phyloP scores from a whole-genome alignment of 1,140 invertebrate species.

The Plodia interpunctella region DNA sequence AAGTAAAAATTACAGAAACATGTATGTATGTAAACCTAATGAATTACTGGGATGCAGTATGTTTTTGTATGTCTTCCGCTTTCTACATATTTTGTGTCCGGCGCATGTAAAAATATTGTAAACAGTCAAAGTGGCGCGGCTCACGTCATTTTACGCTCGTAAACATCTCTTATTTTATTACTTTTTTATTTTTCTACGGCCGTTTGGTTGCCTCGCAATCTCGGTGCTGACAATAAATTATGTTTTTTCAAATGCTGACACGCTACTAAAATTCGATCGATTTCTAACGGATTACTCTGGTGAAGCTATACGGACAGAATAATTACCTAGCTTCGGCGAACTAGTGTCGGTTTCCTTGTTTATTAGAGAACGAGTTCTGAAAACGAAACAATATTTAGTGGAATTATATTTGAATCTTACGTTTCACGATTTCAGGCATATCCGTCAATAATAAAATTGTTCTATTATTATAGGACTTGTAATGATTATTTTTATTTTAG shows the following conservation, averaged over 20 bases:
- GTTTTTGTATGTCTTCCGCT: neutral
- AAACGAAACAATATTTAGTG: constrained; percentile 39
- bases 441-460: neutral
- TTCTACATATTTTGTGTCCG: neutral
- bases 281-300: constrained; percentile 73
- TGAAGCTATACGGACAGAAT: constrained; percentile 64
- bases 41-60: too few relatives aligned
- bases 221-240: constrained; percentile 73
- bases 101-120: constrained; percentile 43
- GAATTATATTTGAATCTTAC: neutral
- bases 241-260: constrained; percentile 72
- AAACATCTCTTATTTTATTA: constrained; percentile 72
- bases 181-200: constrained; percentile 74
- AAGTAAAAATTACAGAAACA: too few relatives aligned
- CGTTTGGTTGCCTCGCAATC: constrained; percentile 70
- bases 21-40: too few relatives aligned
- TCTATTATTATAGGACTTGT: neutral
- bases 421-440: neutral
- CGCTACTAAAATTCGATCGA: constrained; percentile 73
- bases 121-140: constrained; percentile 46
- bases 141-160: constrained; percentile 73
- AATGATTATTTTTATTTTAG: neutral
- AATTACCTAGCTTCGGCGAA: constrained; percentile 68
- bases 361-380: constrained; percentile 65
- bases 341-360: constrained; percentile 64